Evolutionary conservation across 2,888 invertebrate genomes (phyloP).

Genomic region (Cheilosia variabilis): DNA sequence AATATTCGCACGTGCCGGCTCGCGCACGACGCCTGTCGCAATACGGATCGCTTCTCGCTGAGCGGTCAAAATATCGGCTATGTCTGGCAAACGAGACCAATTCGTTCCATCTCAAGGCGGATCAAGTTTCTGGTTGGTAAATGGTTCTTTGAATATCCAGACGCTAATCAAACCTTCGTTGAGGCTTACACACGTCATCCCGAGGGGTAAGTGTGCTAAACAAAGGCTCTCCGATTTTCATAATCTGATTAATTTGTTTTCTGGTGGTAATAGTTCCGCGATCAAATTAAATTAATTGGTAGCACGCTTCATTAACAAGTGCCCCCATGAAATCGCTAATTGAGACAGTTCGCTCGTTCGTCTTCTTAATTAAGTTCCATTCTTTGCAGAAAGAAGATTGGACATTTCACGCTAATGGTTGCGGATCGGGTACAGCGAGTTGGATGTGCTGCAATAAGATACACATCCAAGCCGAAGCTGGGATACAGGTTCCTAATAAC

Average conservation of each 20-base stretch:
- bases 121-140: conserved; percentile 81
- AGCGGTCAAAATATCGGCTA: conserved; percentile 82
- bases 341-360: too few relatives aligned
- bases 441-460: conserved; percentile 81
- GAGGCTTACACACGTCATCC: conserved; percentile 79
- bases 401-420: conserved; percentile 82
- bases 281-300: conserved; percentile 1
- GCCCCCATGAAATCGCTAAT: too few relatives aligned
- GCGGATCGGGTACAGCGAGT: conserved; percentile 81
- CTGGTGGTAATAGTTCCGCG: background rate
- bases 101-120: conserved; percentile 81
- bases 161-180: conserved; percentile 81
- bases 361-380: conserved; percentile 2
- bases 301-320: background rate
- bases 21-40: conserved; percentile 81
- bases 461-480: conserved; percentile 64
- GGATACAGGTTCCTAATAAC: conserved; percentile 79
- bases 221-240: background rate
- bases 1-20: conserved; percentile 81
- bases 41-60: conserved; percentile 79
- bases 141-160: conserved; percentile 81
- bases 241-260: conserved; percentile 10
- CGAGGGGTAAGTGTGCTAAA: conserved; percentile 77
- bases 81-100: conserved; percentile 81
- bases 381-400: conserved; percentile 80